Evolutionary conservation across 1,140 invertebrate genomes (phyloP).

Genomic region (Drosophila willistoni): DNA sequence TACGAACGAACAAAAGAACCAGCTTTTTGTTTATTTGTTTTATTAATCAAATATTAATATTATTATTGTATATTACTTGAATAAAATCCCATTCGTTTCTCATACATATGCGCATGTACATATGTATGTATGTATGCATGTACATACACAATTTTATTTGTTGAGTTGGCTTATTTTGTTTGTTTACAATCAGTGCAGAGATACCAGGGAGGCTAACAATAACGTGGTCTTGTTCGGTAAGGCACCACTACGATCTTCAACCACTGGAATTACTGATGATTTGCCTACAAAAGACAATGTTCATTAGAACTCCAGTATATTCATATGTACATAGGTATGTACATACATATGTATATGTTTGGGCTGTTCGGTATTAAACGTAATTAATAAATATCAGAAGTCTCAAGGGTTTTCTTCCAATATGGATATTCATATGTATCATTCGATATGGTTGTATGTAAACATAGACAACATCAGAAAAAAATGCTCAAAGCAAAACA

Average conservation of each 20-base stretch:
- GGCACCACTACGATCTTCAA: neutral
- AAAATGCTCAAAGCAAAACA: too few relatives aligned
- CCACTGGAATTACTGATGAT: neutral
- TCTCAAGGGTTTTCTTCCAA: too few relatives aligned
- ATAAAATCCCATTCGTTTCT: neutral
- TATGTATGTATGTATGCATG: too few relatives aligned
- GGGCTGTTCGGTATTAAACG: too few relatives aligned
- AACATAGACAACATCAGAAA: too few relatives aligned
- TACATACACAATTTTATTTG: neutral
- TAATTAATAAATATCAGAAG: too few relatives aligned
- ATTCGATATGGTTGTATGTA: too few relatives aligned
- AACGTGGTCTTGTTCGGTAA: neutral
- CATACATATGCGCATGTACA: neutral
- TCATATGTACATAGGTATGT: too few relatives aligned
- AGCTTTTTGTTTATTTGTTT: neutral
- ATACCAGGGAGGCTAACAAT: neutral
- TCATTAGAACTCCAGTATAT: too few relatives aligned
- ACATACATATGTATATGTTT: too few relatives aligned
- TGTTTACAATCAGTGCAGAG: neutral
- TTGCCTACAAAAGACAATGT: too few relatives aligned
- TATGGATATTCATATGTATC: too few relatives aligned
- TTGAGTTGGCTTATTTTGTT: conserved; percentile 1
- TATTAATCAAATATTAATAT: neutral
- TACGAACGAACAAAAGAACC: neutral
- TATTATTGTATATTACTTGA: conserved; percentile 7